Base-by-base conservation (phyloP, 2,113 vertebrate species). In the Ciconia stormi region DNA sequence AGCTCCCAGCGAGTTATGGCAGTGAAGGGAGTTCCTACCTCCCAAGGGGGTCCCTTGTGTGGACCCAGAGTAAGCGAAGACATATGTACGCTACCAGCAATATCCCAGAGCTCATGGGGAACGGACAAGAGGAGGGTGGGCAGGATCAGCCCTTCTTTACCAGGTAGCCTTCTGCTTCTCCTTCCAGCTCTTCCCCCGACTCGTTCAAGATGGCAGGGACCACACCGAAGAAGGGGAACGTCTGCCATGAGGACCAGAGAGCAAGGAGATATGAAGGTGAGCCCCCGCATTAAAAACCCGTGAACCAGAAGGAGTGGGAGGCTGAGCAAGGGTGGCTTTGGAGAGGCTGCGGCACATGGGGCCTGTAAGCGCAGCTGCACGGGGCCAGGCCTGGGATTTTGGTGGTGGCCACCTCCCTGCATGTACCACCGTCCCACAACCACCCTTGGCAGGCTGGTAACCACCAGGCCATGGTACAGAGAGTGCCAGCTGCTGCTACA, bases 171-270 rank as follows among this genome's bases (percentile, higher is more conserved):
- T 99, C 99, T 56, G 98, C 99, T 88, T 99, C 99, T 84, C 99
- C 99, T 98, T 99, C 99, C 97, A 99, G 95, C 97, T 99, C 99
- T 96, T 99, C 99, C 32, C 99, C 99, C 0, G 98, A 99, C 94
- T 99, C 99, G 9, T 99, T 99, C 95, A 99, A 91, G 97, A 99
- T 98, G 61, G 99, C 99, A 88, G 99, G 99, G 61, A 99, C 98
- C 50, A 99, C 99, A 3, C 99, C 99, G 6, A 99, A 99, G 97
- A 99, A 99, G 4, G 99, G 99, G 94, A 99, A 99, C 0, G 99
- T 99, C 99, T 99, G 96, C 67, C 95, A 92, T 14, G 26, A 52
- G 63, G 34, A 62, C 5, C 49, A 89, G 70, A 69, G 42, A 95
- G 55, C 65, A 77, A 71, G 49, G 47, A 92, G 81, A 95, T 50